Base-by-base conservation (phyloP, 1,140 invertebrate genomes). In the Diachasmimorpha longicaudata region DNA sequence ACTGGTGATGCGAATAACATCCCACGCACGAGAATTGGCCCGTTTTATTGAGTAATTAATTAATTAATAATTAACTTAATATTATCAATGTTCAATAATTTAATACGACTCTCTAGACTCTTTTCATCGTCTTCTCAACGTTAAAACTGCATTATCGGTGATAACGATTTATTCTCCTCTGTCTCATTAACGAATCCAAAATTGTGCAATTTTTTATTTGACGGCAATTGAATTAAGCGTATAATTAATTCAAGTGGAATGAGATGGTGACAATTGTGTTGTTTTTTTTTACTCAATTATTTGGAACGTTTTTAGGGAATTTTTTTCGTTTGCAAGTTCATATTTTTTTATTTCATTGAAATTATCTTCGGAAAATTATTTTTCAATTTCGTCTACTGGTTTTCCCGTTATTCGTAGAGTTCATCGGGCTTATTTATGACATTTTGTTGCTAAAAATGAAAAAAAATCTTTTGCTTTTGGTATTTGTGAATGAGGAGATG, bases 11-110 rank as follows among this genome's bases (percentile, higher is more conserved):
- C 66, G 36, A 21, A 46, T 16, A 39, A 31, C 44, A 67, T 42
- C 63, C 71, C 58, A 63, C 44, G 42, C 73, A 75, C 55, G 68
- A 31, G 68, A 75, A 70, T 75, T 75, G 68, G 74, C 68, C 68
- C 74, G 68, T 63, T 63, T 70, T 25, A 70, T 70, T 39, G 44
- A 70, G 44, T 58, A 63, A 70, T 19, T 39, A 58, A 70, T 63
- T 58, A 63, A 70, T 19, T 55, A 36, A 55, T 58, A 42, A 70
- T 19, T 55, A 52, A 55, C 63, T 46, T 75, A 67, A 48, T 46
- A 13, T 46, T 55, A 75, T 75, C 36, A 48, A 70, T 75, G 48
- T 67, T 39, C 9, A 70, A 48, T 70, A 23, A 14, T 48, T 25
- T 48, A 25, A 36, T 70, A 44, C n/a, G 19, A 25, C 31, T 31